These are phyloP conservation scores for Argyrosomus regius DNA, from an alignment of 2,797 vertebrate species.

Conservation along the genomic window DNA sequence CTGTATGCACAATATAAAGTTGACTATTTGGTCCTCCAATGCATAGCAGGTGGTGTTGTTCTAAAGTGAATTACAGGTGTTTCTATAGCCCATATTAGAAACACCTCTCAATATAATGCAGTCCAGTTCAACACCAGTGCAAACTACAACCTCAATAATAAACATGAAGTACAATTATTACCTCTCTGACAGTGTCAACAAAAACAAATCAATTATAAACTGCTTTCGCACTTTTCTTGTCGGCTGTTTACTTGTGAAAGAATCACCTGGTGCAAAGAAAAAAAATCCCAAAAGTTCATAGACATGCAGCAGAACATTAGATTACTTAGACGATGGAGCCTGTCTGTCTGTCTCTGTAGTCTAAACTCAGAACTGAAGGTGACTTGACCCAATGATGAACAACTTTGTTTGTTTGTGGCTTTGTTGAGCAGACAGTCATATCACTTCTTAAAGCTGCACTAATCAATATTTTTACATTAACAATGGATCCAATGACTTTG, in stretches of 20 bases:
- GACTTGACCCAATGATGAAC: not conserved
- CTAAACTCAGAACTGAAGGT: not conserved
- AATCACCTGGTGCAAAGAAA: conserved; percentile 8
- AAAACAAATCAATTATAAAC: too few species aligned
- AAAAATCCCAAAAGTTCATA: not conserved
- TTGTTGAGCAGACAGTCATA: not conserved
- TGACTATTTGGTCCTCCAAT: not conserved
- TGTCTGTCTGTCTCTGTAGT: not conserved
- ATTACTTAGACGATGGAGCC: not conserved
- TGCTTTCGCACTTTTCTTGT: not conserved
- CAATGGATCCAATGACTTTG: not conserved
- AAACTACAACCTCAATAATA: too few species aligned
- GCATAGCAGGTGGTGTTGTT: not conserved
- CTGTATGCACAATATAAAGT: not conserved
- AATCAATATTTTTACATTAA: not conserved
- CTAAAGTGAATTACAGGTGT: too few species aligned
- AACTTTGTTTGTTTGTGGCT: not conserved
- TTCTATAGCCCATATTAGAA: too few species aligned
- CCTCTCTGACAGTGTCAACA: too few species aligned
- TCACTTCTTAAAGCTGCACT: not conserved
- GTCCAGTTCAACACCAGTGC: too few species aligned
- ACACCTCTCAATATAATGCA: too few species aligned
- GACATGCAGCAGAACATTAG: conserved; percentile 7
- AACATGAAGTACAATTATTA: too few species aligned
- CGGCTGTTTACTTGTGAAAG: conserved; percentile 10